Evolutionary conservation across 2,113 vertebrate genomes (phyloP).

Genomic region (Campylorhamphus procurvoides): DNA sequence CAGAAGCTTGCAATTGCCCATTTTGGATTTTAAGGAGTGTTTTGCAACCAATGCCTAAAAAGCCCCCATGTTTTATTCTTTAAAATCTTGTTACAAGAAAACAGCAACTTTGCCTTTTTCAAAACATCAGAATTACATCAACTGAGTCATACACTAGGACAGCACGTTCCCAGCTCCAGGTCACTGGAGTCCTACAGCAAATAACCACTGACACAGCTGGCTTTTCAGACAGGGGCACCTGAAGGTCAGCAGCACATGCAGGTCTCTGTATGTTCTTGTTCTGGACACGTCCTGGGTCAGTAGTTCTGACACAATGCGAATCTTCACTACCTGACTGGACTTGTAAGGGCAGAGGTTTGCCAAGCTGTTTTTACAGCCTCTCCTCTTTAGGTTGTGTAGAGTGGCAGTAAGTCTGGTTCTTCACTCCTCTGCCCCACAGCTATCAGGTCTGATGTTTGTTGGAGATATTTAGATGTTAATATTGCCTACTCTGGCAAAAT

Average conservation of each 20-base stretch:
- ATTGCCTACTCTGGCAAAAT: background rate
- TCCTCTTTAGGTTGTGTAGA: background rate
- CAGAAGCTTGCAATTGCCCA: background rate
- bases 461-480: background rate
- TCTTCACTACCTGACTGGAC: background rate
- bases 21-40: background rate
- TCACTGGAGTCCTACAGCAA: background rate
- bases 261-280: background rate
- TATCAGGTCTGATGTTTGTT: background rate
- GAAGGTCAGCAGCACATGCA: background rate
- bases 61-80: background rate
- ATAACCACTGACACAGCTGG: background rate
- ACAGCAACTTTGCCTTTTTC: background rate
- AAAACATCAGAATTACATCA: background rate
- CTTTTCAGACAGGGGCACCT: background rate
- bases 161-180: background rate
- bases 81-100: background rate
- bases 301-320: background rate
- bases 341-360: background rate
- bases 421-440: accelerated
- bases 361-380: background rate
- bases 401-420: background rate
- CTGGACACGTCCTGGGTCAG: background rate
- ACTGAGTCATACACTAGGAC: background rate
- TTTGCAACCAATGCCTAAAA: background rate